Percentiles rank a stretch among this genome's conserved stretches.
phyloP scores from a whole-genome alignment of 2,113 vertebrate genomes.

The Nerophis ophidion region DNA sequence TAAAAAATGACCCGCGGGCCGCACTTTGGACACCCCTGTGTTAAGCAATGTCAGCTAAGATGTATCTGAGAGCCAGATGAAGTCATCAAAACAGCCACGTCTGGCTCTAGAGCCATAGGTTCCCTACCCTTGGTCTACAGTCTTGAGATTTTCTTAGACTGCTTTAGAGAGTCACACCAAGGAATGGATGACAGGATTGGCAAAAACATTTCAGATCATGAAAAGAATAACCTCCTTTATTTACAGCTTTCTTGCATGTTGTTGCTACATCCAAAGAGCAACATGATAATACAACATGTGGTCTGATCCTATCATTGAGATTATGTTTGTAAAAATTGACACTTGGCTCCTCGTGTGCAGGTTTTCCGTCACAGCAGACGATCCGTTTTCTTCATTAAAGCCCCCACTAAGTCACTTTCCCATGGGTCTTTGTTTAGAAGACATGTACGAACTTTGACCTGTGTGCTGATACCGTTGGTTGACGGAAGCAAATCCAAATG shows the following conservation, averaged over 20 bases:
- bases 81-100: no score
- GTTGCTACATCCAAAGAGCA: slow-evolving; percentile 10
- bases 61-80: no score
- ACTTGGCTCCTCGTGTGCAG: slow-evolving; percentile 15
- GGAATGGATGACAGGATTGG: background rate
- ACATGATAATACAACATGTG: background rate
- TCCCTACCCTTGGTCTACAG: no score
- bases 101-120: no score
- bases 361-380: slow-evolving; percentile 35
- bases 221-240: slow-evolving; percentile 26
- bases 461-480: slow-evolving; percentile 48
- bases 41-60: no score
- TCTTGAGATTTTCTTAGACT: no score
- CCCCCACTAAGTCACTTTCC: slow-evolving; percentile 48
- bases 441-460: slow-evolving; percentile 55
- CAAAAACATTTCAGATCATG: slow-evolving; percentile 5
- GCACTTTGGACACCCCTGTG: no score
- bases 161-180: background rate
- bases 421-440: slow-evolving; percentile 63
- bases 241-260: slow-evolving; percentile 16
- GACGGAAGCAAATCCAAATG: slow-evolving; percentile 11
- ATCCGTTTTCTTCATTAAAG: slow-evolving; percentile 57
- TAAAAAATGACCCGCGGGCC: no score
- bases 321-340: slow-evolving; percentile 3
- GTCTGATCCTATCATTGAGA: background rate